Conservation (phyloP, 1,140 invertebrate species). For the Atta texana region DNA sequence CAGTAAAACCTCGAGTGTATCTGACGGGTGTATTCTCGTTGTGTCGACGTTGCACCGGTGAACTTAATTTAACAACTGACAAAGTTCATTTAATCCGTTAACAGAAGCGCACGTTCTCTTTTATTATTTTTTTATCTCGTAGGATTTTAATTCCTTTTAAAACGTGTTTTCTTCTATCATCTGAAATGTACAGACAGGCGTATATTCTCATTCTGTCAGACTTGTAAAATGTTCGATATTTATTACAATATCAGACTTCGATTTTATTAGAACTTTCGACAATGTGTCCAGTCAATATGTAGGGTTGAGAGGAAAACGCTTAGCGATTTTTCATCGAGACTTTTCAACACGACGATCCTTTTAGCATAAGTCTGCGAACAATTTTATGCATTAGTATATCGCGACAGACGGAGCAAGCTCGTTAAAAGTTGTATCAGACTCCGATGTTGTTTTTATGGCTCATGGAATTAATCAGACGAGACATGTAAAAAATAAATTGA, state of each 20-base stretch:
- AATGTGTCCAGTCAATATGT: not conserved
- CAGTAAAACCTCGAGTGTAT: not conserved
- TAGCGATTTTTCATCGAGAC: not conserved
- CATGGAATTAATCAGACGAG: not conserved
- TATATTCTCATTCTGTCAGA: not conserved
- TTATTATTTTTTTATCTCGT: not conserved
- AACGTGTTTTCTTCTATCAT: not conserved
- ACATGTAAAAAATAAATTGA: too few relatives aligned
- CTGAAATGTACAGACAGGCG: not conserved
- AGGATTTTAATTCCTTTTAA: not conserved
- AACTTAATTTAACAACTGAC: slow-evolving; percentile 35
- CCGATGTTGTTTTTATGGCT: slow-evolving; percentile 38
- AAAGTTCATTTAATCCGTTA: not conserved
- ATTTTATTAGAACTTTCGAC: not conserved
- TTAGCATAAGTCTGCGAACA: not conserved
- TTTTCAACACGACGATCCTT: not conserved
- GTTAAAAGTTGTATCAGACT: slow-evolving; percentile 32
- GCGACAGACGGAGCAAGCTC: slow-evolving; percentile 37
- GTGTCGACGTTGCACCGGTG: slow-evolving; percentile 5
- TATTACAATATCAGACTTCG: not conserved
- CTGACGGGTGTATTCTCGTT: slow-evolving; percentile 6
- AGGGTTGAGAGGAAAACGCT: not conserved
- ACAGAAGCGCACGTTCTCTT: not conserved
- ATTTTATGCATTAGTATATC: slow-evolving; percentile 9
- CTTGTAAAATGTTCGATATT: not conserved